These are phyloP conservation scores for Tiliqua scincoides DNA, from an alignment of 2,113 vertebrate genomes.

Conservation along the genomic window DNA sequence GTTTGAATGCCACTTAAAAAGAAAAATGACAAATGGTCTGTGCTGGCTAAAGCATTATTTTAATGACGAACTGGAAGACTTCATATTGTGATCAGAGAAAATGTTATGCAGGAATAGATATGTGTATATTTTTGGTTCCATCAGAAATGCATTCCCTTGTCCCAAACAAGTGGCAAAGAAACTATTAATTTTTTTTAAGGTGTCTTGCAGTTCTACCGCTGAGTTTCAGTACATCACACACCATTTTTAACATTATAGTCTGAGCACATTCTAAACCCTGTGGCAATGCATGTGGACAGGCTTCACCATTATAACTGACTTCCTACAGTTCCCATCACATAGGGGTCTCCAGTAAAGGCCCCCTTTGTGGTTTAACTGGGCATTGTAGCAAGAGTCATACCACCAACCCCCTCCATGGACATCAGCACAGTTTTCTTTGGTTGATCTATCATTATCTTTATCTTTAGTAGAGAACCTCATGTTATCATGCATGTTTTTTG, in stretches of 20 bases:
- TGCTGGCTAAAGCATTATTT: background rate
- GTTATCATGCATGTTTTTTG: conserved; percentile 43
- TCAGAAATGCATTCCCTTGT: background rate
- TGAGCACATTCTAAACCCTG: conserved; percentile 1
- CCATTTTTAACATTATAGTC: background rate
- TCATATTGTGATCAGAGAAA: background rate
- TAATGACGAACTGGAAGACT: background rate
- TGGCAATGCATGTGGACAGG: conserved; percentile 45
- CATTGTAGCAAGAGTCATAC: conserved; percentile 29
- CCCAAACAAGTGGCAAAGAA: background rate
- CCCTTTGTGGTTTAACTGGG: conserved; percentile 37
- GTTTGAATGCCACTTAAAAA: background rate
- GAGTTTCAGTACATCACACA: background rate
- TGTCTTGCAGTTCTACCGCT: background rate
- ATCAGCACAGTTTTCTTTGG: conserved; percentile 33
- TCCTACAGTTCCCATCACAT: conserved; percentile 19
- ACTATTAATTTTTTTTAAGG: background rate
- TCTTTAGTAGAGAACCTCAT: conserved; percentile 36
- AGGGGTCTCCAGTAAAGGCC: conserved; percentile 27
- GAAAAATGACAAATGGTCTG: background rate
- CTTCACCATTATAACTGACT: conserved; percentile 29
- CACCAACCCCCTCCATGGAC: conserved; percentile 25
- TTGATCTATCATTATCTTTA: background rate
- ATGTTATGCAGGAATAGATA: background rate
- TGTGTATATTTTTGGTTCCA: background rate